Conservation (phyloP, 2,888 invertebrate genomes). For the Criorhina ranunculi region DNA sequence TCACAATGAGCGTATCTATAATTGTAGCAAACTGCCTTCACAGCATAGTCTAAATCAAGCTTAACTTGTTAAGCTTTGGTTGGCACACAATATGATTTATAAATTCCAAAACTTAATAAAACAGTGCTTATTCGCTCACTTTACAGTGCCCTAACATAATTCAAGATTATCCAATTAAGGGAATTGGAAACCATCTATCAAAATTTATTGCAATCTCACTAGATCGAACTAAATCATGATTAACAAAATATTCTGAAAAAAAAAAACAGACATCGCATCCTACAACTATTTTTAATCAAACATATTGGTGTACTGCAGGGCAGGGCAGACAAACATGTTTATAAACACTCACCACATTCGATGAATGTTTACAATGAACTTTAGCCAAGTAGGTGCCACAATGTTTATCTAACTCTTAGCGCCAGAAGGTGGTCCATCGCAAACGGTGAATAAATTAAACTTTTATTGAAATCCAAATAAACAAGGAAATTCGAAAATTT, state of each 20-base stretch:
- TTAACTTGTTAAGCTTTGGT: no score
- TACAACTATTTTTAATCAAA: constrained; percentile 38
- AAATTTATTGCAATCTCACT: constrained; percentile 34
- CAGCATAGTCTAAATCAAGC: no score
- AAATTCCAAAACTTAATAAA: no score
- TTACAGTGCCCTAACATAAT: no score
- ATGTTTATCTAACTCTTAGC: constrained; percentile 69
- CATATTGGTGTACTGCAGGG: constrained; percentile 24
- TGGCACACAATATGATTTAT: no score
- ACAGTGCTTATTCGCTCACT: no score
- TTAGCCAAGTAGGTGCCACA: constrained; percentile 68
- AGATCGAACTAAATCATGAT: constrained; percentile 21
- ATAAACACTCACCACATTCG: constrained; percentile 37
- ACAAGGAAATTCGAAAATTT: constrained; percentile 65
- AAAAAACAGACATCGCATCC: constrained; percentile 17
- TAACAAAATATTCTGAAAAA: constrained; percentile 18
- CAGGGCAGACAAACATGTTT: constrained; percentile 66
- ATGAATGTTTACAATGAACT: constrained; percentile 63
- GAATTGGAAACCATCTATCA: constrained; percentile 25
- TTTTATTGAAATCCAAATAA: constrained; percentile 75
- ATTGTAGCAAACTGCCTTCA: no score
- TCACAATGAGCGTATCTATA: no score
- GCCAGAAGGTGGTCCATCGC: constrained; percentile 77
- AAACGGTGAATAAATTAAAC: constrained; percentile 75
- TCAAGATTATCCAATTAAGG: no score